Percentiles rank a stretch among this genome's conserved stretches.
These are phyloP conservation scores for Caenorhabditis afra DNA, from an alignment of 2,888 invertebrate genomes.

Conservation along the genomic window DNA sequence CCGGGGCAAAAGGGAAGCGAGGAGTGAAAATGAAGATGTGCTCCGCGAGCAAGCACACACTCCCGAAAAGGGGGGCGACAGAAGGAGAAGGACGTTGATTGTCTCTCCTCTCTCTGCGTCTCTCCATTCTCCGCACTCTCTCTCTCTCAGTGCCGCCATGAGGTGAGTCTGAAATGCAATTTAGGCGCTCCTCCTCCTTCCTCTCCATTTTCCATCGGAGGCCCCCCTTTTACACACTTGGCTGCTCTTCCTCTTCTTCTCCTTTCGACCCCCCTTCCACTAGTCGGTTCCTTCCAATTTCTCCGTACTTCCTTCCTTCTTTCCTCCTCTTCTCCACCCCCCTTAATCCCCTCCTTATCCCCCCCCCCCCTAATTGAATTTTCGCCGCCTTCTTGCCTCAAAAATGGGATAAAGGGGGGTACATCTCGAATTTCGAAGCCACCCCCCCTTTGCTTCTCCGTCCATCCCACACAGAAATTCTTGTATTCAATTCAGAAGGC, in stretches of 20 bases:
- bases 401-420: too few relatives aligned
- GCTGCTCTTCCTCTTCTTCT: slow-evolving; percentile 30
- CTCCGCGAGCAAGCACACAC: neutral
- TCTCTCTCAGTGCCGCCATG: neutral
- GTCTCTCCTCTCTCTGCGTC: slow-evolving; percentile 41
- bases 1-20: too few relatives aligned
- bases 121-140: slow-evolving; percentile 34
- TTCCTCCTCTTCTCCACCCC: neutral
- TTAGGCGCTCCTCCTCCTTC: slow-evolving; percentile 33
- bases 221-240: slow-evolving; percentile 52
- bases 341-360: neutral
- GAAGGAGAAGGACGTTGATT: slow-evolving; percentile 26
- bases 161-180: slow-evolving; percentile 62
- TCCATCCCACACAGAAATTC: too few relatives aligned
- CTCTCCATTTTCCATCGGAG: neutral
- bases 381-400: too few relatives aligned
- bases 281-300: neutral
- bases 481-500: too few relatives aligned
- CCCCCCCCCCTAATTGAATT: neutral
- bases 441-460: neutral
- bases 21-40: slow-evolving; percentile 1
- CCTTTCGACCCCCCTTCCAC: slow-evolving; percentile 8
- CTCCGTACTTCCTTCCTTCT: neutral
- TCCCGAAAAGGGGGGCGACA: too few relatives aligned
- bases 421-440: neutral